These are phyloP conservation scores for Hystrix cristata DNA, from an alignment of 2,113 vertebrate genomes.

Conservation along the genomic window DNA sequence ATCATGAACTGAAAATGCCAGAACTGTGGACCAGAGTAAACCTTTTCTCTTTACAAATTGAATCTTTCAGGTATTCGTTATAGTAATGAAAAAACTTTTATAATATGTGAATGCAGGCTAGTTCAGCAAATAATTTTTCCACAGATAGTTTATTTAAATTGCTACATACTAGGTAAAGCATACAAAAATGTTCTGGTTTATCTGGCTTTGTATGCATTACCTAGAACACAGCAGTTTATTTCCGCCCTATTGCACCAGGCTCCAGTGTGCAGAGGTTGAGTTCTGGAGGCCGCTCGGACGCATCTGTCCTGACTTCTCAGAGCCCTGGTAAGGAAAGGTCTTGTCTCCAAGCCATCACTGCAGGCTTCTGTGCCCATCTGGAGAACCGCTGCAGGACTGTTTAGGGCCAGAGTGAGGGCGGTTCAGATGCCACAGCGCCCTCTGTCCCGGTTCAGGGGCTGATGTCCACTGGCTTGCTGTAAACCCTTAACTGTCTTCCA, in stretches of 20 bases:
- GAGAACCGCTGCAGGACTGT: neutral
- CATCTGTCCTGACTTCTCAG: neutral
- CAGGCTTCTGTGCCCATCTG: no score
- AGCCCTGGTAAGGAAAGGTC: neutral
- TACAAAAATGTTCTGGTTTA: neutral
- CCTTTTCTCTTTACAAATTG: neutral
- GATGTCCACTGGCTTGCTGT: neutral
- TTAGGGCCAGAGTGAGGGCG: accelerated
- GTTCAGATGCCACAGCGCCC: neutral
- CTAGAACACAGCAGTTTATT: neutral
- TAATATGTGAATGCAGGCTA: neutral
- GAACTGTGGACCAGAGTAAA: neutral
- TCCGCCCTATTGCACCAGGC: neutral
- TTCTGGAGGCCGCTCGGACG: neutral
- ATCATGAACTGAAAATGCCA: neutral
- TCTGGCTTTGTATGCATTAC: neutral
- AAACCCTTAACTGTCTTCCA: neutral
- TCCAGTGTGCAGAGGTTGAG: neutral
- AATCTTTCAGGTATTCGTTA: neutral
- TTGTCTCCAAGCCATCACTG: neutral
- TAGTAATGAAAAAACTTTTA: neutral
- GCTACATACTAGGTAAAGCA: neutral
- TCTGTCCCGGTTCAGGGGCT: neutral
- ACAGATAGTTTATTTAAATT: neutral
- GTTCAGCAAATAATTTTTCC: neutral